These are phyloP conservation scores for Zaprionus bogoriensis DNA, from an alignment of 2,888 invertebrate species.

Conservation along the genomic window DNA sequence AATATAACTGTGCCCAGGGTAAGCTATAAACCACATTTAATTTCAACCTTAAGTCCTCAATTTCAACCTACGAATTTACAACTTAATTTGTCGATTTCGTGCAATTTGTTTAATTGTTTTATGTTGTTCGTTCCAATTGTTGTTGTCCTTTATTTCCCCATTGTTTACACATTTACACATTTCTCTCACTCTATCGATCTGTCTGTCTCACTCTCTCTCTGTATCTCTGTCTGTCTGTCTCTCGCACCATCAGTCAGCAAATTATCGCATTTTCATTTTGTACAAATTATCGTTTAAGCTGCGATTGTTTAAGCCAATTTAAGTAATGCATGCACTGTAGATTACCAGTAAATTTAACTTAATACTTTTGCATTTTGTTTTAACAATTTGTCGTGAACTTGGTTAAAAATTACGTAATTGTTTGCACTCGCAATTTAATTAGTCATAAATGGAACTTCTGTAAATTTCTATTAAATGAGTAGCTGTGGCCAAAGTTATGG, in stretches of 20 bases:
- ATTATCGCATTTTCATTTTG: slow-evolving; percentile 1
- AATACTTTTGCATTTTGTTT: background rate
- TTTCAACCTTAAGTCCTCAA: slow-evolving; percentile 25
- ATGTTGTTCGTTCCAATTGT: slow-evolving; percentile 46
- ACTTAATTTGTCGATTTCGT: slow-evolving; percentile 43
- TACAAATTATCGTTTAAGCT: background rate
- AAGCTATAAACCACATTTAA: slow-evolving; percentile 70
- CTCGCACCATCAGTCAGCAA: slow-evolving; percentile 8
- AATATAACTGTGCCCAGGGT: slow-evolving; percentile 84
- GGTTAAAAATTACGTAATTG: background rate
- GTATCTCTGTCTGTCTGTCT: slow-evolving; percentile 17
- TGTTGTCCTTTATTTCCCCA: slow-evolving; percentile 33
- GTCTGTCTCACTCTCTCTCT: background rate
- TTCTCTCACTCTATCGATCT: background rate
- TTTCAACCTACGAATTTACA: background rate
- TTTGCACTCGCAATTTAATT: background rate
- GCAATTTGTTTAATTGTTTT: slow-evolving; percentile 45
- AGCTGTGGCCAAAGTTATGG: too few species aligned
- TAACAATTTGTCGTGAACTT: background rate
- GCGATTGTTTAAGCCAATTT: background rate
- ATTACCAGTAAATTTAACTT: background rate
- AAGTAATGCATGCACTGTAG: background rate
- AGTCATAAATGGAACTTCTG: background rate
- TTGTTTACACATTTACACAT: slow-evolving; percentile 22
- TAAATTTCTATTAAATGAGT: too few species aligned